These are phyloP conservation scores for Hemitrygon akajei DNA, from an alignment of 2,797 vertebrate species.

Conservation along the genomic window DNA sequence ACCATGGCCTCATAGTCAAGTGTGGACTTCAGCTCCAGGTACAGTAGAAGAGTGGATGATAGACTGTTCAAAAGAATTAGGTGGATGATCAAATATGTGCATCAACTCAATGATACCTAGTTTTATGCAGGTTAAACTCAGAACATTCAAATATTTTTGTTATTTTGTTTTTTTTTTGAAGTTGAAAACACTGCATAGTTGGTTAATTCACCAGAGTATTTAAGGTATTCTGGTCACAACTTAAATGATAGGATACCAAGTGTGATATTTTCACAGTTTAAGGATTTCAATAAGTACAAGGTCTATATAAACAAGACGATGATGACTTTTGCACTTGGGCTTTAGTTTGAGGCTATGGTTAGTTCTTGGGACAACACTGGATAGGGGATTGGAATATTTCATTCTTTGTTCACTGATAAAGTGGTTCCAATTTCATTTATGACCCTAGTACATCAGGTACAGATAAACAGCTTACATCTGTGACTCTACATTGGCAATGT, in stretches of 20 bases:
- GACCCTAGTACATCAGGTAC: too few species aligned
- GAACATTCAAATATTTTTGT: neutral
- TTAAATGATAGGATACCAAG: neutral
- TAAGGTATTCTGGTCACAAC: neutral
- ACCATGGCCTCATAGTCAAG: neutral
- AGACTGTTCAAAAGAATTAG: neutral
- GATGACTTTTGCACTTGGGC: too few species aligned
- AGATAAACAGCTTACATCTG: too few species aligned
- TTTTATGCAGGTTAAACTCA: neutral
- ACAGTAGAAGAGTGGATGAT: neutral
- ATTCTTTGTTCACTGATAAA: too few species aligned
- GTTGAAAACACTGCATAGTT: neutral
- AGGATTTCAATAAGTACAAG: neutral
- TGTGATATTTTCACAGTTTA: neutral
- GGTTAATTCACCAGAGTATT: neutral
- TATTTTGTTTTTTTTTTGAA: neutral
- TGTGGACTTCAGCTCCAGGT: neutral
- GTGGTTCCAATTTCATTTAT: too few species aligned
- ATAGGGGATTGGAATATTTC: too few species aligned
- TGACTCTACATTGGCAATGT: too few species aligned
- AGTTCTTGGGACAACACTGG: too few species aligned
- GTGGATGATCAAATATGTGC: neutral
- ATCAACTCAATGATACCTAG: neutral
- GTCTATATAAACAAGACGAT: too few species aligned
- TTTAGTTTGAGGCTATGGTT: too few species aligned